Evolutionary conservation across 35 echinoderm and acorn worm species (phyloP).

Genomic region (Anneissia japonica): DNA sequence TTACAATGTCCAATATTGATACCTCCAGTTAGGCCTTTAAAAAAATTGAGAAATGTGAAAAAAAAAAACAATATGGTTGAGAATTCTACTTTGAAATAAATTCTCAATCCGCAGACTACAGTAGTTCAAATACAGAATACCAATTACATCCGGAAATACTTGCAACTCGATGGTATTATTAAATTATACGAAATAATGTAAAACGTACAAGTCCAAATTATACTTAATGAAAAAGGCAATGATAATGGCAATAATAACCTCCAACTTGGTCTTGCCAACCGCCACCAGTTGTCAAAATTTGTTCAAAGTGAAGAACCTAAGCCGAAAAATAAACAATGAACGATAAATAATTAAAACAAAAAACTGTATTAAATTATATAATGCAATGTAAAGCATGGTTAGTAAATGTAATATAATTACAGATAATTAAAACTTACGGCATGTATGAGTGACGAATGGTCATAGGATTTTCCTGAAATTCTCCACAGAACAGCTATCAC

Average conservation of each 20-base stretch:
- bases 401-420: too few species aligned
- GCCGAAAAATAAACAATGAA: not conserved
- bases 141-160: not conserved
- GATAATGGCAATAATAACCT: constrained; percentile 40
- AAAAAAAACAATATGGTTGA: not conserved
- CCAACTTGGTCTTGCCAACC: constrained; percentile 99
- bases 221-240: not conserved
- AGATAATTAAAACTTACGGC: constrained; percentile 61
- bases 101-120: not conserved
- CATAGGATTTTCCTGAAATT: constrained; percentile 64
- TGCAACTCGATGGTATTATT: not conserved
- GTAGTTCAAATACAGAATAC: not conserved
- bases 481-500: constrained; percentile 82
- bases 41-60: too few species aligned
- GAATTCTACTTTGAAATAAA: not conserved
- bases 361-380: not conserved
- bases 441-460: constrained; percentile 86
- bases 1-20: constrained; percentile 85
- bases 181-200: not conserved
- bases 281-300: constrained; percentile 96
- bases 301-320: constrained; percentile 89
- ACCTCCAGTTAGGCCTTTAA: constrained; percentile 60
- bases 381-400: too few species aligned
- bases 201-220: not conserved
- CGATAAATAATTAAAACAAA: not conserved